Base-by-base conservation (phyloP, 2,888 invertebrate species). In the Geophilus truncorum region DNA sequence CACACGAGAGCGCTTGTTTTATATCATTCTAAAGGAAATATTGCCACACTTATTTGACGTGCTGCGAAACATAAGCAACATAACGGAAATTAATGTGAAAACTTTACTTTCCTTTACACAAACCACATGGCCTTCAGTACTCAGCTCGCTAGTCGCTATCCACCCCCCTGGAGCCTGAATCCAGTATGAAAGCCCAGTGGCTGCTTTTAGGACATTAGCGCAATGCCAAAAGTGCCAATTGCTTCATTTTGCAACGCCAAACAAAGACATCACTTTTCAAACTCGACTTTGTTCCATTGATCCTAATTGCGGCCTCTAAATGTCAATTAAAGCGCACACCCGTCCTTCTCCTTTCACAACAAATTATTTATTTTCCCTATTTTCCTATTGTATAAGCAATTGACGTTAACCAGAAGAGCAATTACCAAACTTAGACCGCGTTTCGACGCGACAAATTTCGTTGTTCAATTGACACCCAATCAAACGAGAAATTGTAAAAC, bases 61-160 rank as follows among this genome's bases (percentile, higher is more conserved):
- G 62, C 62, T 62, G 62, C 62, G 62, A 62, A 62, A 77, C 77
- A 32, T 36, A 77, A 77, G 36, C 34, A 34, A 77, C 77, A 32
- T 77, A 77, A 77, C 77, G 36, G 77, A 34, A 77, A 77, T 77
- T 77, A 77, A 77, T 77, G 77, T 32, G 77, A 36, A 77, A 77
- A 77, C 77, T 77, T 77, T 77, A 77, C 77, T 77, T 77, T 77
- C 77, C 77, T 34, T 77, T 34, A 77, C 77, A 77, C 77, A 77
- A 77, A 36, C 77, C 77, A 77, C 77, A 77, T 77, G 77, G 77
- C 77, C 77, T 32, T 30, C 77, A 36, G 9, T 77, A 21, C 77
- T 62, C 12, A 62, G 25, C 62, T 62, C 62, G 62, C 62, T 23
- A 62, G 23, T 10, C 62, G 25, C n/a, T n/a, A n/a, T n/a, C n/a